Base-by-base conservation (phyloP, 2,113 vertebrate genomes). In the Chascanopsetta lugubris region DNA sequence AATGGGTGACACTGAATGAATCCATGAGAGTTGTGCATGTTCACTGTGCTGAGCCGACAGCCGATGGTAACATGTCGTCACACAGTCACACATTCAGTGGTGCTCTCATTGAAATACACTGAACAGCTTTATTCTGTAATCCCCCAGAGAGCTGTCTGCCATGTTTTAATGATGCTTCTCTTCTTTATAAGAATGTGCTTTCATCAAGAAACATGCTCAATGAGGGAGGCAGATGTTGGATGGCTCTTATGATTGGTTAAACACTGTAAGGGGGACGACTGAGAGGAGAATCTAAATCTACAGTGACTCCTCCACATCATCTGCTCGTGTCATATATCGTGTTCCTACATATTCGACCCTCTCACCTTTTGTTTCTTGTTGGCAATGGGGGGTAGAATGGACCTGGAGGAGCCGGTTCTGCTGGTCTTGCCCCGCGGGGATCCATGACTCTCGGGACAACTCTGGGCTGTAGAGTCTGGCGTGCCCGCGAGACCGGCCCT, bases 281-380 rank as follows among this genome's bases (percentile, higher is more conserved):
- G 34, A 38, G 34, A 15, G 15, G 13, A 38, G 34, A n/a, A n/a
- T n/a, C n/a, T n/a, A n/a, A n/a, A n/a, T n/a, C n/a, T 48, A 1
- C 21, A 40, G 12, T 22, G n/a, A 54, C 26, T n/a, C 15, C 4
- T 17, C 57, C 21, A 32, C 30, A 36, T 20, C 27, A 62, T 17
- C 18, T 69, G 18, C 53, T 50, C 46, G 22, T 56, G 59, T 54
- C 27, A n/a, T n/a, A n/a, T 57, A 30, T 56, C 26, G 32, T 42
- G 36, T 40, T 30, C 36, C 0, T 9, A 38, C 15, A 22, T n/a
- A 17, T 48, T 65, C 61, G 43, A 60, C 30, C 12, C 21, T 51
- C 81, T 85, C 71, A 98, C 96, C 95, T 98, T 95, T 57, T 92
- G 93, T 69, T 88, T 94, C 73, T 92, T 92, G 66, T 69, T 87